Evolutionary conservation across 2,888 invertebrate genomes (phyloP).

Genomic region (Caenorhabditis imperialis): DNA sequence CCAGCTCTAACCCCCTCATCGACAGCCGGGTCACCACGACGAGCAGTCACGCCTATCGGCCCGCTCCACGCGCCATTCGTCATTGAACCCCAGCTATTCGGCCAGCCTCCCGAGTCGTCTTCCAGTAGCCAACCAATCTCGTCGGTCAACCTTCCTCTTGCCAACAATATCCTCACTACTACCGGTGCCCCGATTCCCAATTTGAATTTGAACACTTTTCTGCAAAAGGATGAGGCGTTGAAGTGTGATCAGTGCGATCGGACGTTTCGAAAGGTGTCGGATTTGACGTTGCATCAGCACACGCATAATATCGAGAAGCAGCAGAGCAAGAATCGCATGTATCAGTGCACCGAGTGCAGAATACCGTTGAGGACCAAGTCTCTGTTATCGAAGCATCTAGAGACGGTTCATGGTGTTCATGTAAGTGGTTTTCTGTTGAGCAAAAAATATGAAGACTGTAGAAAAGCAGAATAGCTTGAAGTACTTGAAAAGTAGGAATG

Average conservation of each 20-base stretch:
- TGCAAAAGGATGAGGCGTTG: conserved; percentile 35
- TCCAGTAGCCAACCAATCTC: too few relatives aligned
- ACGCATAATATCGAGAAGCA: conserved; percentile 79
- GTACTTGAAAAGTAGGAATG: too few relatives aligned
- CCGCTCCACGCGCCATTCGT: too few relatives aligned
- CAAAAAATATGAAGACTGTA: too few relatives aligned
- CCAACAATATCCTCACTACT: not conserved
- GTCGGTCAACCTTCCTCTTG: not conserved
- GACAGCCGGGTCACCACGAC: not conserved
- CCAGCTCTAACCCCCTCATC: not conserved
- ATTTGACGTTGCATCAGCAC: conserved; percentile 70
- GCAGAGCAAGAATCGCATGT: conserved; percentile 78
- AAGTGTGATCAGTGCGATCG: conserved; percentile 86
- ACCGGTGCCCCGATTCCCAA: not conserved
- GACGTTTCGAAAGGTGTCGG: conserved; percentile 87
- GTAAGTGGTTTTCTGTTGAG: too few relatives aligned
- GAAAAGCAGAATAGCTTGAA: too few relatives aligned
- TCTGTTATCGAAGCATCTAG: conserved; percentile 74
- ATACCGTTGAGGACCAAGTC: conserved; percentile 75
- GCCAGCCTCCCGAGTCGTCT: too few relatives aligned
- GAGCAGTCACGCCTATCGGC: too few relatives aligned
- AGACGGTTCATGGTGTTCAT: conserved; percentile 57
- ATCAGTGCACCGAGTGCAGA: conserved; percentile 78
- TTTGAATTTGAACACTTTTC: conserved; percentile 6
- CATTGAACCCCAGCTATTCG: too few relatives aligned